phyloP scores from a whole-genome alignment of 2,888 invertebrate species.

The Cabera pusaria region DNA sequence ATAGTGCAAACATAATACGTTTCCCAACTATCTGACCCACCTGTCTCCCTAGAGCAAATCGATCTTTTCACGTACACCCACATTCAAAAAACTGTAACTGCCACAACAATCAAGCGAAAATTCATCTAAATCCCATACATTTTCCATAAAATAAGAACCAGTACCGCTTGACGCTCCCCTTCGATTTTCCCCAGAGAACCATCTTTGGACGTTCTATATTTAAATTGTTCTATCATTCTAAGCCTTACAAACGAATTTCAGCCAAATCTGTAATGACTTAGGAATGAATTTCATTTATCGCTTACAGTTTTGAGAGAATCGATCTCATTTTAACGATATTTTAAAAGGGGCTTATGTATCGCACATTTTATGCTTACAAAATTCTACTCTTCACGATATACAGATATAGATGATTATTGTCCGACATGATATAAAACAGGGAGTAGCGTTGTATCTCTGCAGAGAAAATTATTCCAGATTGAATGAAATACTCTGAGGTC shows the following conservation, averaged over 20 bases:
- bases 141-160: constrained; percentile 27
- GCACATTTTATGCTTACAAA: too few relatives aligned
- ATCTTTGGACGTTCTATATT: constrained; percentile 77
- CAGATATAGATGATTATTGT: constrained; percentile 27
- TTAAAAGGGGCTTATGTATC: too few relatives aligned
- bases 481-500: constrained; percentile 44
- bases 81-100: constrained; percentile 47
- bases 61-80: constrained; percentile 53
- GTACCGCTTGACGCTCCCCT: constrained; percentile 42
- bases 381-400: constrained; percentile 26
- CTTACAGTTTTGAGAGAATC: constrained; percentile 68
- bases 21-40: constrained; percentile 48
- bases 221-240: constrained; percentile 72
- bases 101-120: constrained; percentile 35
- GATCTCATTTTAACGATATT: constrained; percentile 60
- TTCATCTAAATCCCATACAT: constrained; percentile 26
- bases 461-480: constrained; percentile 64
- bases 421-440: constrained; percentile 42
- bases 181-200: constrained; percentile 80
- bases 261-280: constrained; percentile 25
- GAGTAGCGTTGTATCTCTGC: constrained; percentile 65
- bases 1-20: constrained; percentile 3
- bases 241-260: constrained; percentile 30
- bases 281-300: constrained; percentile 31
- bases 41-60: constrained; percentile 76